Conservation (phyloP, 2,888 invertebrate species). For the Eilema sororculum region DNA sequence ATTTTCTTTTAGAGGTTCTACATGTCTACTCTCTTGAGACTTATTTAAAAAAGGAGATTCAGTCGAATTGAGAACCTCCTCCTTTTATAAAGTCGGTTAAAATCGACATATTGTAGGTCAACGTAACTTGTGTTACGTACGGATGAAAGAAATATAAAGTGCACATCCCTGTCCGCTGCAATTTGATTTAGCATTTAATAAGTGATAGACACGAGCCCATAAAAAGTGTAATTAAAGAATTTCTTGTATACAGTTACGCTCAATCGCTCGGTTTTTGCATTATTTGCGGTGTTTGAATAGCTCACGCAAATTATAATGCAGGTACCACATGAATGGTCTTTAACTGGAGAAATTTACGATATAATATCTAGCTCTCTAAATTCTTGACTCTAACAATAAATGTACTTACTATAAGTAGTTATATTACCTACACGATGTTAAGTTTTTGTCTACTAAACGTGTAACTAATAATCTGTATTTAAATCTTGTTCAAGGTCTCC, state of each 20-base stretch:
- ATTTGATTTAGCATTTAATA: background rate
- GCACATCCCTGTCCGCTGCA: background rate
- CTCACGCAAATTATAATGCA: constrained; percentile 38
- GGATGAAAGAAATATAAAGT: background rate
- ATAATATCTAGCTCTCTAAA: constrained; percentile 43
- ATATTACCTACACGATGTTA: background rate
- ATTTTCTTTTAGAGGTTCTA: background rate
- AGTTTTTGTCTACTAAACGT: constrained; percentile 14
- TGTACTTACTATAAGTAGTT: constrained; percentile 1
- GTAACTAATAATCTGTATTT: constrained; percentile 19
- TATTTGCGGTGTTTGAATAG: constrained; percentile 41
- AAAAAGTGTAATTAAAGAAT: constrained; percentile 17
- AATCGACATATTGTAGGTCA: background rate
- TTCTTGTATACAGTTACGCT: constrained; percentile 38
- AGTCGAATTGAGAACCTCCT: background rate
- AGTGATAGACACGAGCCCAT: background rate
- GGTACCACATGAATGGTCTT: constrained; percentile 29
- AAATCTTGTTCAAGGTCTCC: constrained; percentile 41
- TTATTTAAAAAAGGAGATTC: background rate
- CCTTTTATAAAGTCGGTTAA: background rate
- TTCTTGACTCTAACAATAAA: constrained; percentile 28
- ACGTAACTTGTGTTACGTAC: background rate
- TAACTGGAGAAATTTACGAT: constrained; percentile 34
- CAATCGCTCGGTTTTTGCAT: constrained; percentile 39
- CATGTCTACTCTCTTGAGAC: background rate